Evolutionary conservation across 2,888 invertebrate genomes (phyloP), one percentile per base, ranked within the genome.

Genomic region (Ptychoptera albimana): DNA sequence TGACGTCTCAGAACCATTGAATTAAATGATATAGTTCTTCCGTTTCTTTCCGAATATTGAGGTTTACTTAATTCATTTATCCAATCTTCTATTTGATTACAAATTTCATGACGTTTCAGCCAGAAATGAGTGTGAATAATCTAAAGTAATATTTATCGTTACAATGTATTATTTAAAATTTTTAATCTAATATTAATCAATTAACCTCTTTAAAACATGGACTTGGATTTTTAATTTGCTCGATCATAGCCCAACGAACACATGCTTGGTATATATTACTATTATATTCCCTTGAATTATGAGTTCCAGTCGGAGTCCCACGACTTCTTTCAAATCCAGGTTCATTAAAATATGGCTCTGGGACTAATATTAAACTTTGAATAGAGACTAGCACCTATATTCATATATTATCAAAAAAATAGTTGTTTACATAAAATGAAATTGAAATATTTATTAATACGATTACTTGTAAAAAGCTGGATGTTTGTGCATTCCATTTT

Each of bases 401-500:
- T n/a, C n/a, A 23, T 45, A 40, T 45, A 38, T 42, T 45, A 23
- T 39, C 29, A 43, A 43, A 13, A 9, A 29, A 16, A 36, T 11
- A 42, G n/a, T n/a, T n/a, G n/a, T n/a, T n/a, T 3, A 41, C 8
- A 39, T 31, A n/a, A 41, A n/a, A n/a, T n/a, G n/a, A n/a, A n/a
- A n/a, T n/a, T n/a, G n/a, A n/a, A n/a, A 37, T 30, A 29, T 31
- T 39, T 9, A 23, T 13, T 38, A 31, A 36, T 32, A 41, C 11
- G 44, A 46, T 47, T 50, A 74, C 76, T 71, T 85, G 84, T 48
- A 93, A 72, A 60, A 94, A 91, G 63, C 89, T 91, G 38, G 91
- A 92, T 0, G 92, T 93, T 63, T 91, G 88, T 49, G 92, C 83
- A 68, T 91, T 93, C 93, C 93, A 94, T 64, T 92, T 91, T 67